Evolutionary conservation across 2,113 vertebrate genomes (phyloP), one percentile per base, ranked within the genome.

Genomic region (Trematocara zebra): DNA sequence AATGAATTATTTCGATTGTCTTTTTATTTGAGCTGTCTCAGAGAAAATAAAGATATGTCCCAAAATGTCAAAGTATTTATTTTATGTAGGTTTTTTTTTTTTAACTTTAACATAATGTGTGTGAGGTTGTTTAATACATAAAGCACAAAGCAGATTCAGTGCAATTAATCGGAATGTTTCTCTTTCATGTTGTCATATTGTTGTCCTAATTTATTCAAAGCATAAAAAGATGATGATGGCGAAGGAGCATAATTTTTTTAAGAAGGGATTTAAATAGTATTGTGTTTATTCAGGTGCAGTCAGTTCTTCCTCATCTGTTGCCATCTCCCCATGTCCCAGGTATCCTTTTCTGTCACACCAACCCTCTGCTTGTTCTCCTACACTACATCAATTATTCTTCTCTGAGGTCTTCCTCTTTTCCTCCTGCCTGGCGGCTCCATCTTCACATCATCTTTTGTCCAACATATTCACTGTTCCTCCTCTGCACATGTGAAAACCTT

Each of bases 281-380:
- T 74, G 42, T 74, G 23, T 74, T 47, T 31, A 76, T 76, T 31
- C 26, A n/a, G 44, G 44, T 28, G 33, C 18, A 0, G 33, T 64
- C 18, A 64, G 18, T 67, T 67, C 61, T 20, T 67, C 11, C 35
- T 37, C 61, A 20, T 67, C 18, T 5, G 18, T 64, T 37, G 31
- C 18, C 33, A 37, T 67, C 4, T 20, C 11, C 51, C 33, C 3
- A 3, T 40, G 35, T 40, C 61, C 18, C 33, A 14, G 35, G 4
- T 35, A 40, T 37, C 33, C 1, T 40, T 20, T 37, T 67, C 33
- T 12, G 33, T 67, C 33, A 67, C 33, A 67, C 33, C 31, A 64
- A 0, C 11, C 18, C 35, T 67, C 18, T 67, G 61, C 11, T 6
- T 3, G 1, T 67, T 40, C 35, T 67, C 35, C 61, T 40, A 23